Percentiles rank a stretch among this genome's conserved stretches.
These are phyloP conservation scores for Carabus problematicus DNA, from an alignment of 2,888 invertebrate genomes.

Conservation along the genomic window DNA sequence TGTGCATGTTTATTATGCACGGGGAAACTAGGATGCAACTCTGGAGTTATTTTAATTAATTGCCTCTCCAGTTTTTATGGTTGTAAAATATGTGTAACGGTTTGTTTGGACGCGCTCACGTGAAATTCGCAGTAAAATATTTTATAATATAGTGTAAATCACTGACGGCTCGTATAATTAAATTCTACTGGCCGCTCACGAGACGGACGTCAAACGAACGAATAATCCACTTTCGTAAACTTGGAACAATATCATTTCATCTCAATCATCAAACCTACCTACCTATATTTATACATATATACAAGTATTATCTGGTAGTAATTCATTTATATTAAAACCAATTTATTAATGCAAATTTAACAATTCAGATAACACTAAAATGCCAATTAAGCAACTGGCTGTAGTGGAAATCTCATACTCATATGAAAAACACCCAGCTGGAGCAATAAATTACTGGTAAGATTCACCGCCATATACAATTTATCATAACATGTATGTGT, in stretches of 20 bases:
- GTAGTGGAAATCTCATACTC: too few relatives aligned
- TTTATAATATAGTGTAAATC: conserved; percentile 8
- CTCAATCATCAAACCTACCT: not conserved
- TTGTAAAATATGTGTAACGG: conserved; percentile 19
- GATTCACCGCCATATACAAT: too few relatives aligned
- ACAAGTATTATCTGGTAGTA: not conserved
- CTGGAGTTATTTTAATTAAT: conserved; percentile 20
- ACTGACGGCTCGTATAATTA: not conserved
- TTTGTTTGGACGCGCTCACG: conserved; percentile 11
- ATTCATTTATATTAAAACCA: not conserved
- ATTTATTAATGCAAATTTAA: too few relatives aligned
- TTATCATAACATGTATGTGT: too few relatives aligned
- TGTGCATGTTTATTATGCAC: not conserved
- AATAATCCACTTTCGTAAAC: too few relatives aligned
- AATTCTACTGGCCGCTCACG: too few relatives aligned
- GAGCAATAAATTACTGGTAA: too few relatives aligned
- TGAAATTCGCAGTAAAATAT: conserved; percentile 16
- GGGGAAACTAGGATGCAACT: conserved; percentile 5
- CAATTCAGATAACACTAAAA: too few relatives aligned
- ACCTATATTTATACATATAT: not conserved
- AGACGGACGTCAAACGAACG: too few relatives aligned
- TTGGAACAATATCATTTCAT: too few relatives aligned
- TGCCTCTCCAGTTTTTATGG: not conserved
- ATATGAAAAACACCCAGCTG: too few relatives aligned
- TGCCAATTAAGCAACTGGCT: too few relatives aligned